Percentiles rank a stretch among this genome's conserved stretches.
These are phyloP conservation scores for Musca vetustissima DNA, from an alignment of 1,140 invertebrate genomes.

Conservation along the genomic window DNA sequence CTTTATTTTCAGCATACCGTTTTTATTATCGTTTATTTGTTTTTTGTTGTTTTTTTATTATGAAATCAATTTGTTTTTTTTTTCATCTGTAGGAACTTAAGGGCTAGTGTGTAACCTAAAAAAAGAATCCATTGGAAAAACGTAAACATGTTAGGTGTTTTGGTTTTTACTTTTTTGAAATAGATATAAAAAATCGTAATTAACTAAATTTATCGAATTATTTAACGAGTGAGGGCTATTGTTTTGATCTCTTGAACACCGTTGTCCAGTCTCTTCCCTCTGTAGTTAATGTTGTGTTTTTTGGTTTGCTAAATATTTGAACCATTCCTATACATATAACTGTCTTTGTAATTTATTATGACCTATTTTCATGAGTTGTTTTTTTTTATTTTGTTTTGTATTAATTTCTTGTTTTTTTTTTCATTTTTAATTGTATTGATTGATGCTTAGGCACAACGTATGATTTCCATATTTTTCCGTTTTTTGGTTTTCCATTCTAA, in stretches of 20 bases:
- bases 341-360: no score
- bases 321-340: no score
- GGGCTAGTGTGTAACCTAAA: background rate
- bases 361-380: background rate
- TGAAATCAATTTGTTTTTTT: background rate
- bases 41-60: background rate
- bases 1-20: slow-evolving; percentile 4
- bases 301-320: no score
- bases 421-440: slow-evolving; percentile 8
- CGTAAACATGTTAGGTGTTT: no score
- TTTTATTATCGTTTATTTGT: background rate
- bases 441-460: slow-evolving; percentile 22
- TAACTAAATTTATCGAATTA: no score
- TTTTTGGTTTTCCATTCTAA: background rate
- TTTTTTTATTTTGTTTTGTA: background rate
- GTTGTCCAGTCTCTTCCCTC: no score
- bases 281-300: no score
- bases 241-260: no score
- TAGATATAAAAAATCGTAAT: no score
- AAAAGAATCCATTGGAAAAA: no score
- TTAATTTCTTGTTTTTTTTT: slow-evolving; percentile 5
- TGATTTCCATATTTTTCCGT: background rate
- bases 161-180: no score
- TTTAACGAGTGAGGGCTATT: no score
- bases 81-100: slow-evolving; percentile 17